Percentiles rank a stretch among this genome's conserved stretches.
phyloP scores from a whole-genome alignment of 2,888 invertebrate genomes.

The Brassicogethes aeneus region DNA sequence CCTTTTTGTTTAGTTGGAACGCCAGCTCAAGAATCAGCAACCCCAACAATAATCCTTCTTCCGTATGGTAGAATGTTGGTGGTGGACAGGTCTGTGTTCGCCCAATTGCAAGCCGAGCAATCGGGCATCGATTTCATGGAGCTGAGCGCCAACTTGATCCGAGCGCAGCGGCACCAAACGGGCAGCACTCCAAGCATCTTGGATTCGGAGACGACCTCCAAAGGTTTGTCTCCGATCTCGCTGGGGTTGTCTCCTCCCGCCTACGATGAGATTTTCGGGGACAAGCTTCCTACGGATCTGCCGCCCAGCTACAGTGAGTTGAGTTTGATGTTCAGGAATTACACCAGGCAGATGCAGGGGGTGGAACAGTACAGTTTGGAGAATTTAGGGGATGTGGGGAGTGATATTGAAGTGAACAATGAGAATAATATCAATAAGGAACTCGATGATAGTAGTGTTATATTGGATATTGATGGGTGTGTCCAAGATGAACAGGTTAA shows the following conservation, averaged over 20 bases:
- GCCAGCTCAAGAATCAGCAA: conserved; percentile 36
- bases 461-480: no score
- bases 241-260: conserved; percentile 44
- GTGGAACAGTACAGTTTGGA: conserved; percentile 10
- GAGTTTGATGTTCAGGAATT: conserved; percentile 26
- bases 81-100: conserved; percentile 46
- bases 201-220: conserved; percentile 46
- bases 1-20: no score
- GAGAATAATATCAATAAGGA: conserved; percentile 16
- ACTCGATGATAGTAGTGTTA: conserved; percentile 9
- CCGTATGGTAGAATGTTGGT: conserved; percentile 49
- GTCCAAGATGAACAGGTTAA: no score
- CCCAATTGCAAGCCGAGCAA: conserved; percentile 41
- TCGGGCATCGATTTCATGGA: conserved; percentile 45
- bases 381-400: conserved; percentile 1
- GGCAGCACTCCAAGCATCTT: conserved; percentile 40
- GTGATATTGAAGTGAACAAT: conserved; percentile 11
- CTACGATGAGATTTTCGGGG: conserved; percentile 46
- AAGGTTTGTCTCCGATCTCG: conserved; percentile 43
- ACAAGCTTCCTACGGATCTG: conserved; percentile 27
- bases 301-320: conserved; percentile 39
- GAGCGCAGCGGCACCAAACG: conserved; percentile 35
- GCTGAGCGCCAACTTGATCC: conserved; percentile 44
- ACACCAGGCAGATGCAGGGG: conserved; percentile 6
- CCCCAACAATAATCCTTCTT: conserved; percentile 47